Base-by-base conservation (phyloP, 2,888 invertebrate genomes). In the Pyralis farinalis region DNA sequence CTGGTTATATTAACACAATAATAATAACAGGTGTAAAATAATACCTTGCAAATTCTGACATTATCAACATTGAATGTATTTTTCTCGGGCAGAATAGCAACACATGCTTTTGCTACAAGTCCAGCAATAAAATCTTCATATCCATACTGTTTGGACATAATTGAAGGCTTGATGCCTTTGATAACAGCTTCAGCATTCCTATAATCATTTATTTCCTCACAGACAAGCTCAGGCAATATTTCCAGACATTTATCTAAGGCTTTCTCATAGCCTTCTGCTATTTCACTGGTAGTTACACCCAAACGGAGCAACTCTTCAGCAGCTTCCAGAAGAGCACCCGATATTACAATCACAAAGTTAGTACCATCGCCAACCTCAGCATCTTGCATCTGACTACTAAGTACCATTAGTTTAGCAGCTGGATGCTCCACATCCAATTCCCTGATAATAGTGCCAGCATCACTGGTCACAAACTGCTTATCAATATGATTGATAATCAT, bases 401-500 rank as follows among this genome's bases (percentile, higher is more conserved):
- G 90, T 1, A 99, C 97, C 90, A 99, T 94, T 50, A 99, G 90
- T 78, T 97, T 98, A 5, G 98, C 99, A 28, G 99, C 99, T 28
- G 99, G 99, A 83, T 99, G 99, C 76, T 99, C 98, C 16, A 99
- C 95, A 90, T 98, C 98, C 31, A 98, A 82, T 76, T 98, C 98
- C 50, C 95, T 92, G 58, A 99, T 95, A 48, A 99, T 99, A 0
- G 99, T 99, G 0, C 98, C 99, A 12, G 99, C 99, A 91, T 99
- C 99, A 76, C 97, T 99, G 0, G 99, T 99, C 2, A 99, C 97
- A 88, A 99, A 99, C 58, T 99, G 93, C 72, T 99, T 99, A 69
- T 98, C 98, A 55, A 99, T 92, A 75, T 99, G 98, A 85, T 99
- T 99, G 44, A 99, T 99, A 12, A 99, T 95, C 96, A 99, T 98